Conservation (phyloP, 2,888 invertebrate genomes). For the Gymnocheta viridis region DNA sequence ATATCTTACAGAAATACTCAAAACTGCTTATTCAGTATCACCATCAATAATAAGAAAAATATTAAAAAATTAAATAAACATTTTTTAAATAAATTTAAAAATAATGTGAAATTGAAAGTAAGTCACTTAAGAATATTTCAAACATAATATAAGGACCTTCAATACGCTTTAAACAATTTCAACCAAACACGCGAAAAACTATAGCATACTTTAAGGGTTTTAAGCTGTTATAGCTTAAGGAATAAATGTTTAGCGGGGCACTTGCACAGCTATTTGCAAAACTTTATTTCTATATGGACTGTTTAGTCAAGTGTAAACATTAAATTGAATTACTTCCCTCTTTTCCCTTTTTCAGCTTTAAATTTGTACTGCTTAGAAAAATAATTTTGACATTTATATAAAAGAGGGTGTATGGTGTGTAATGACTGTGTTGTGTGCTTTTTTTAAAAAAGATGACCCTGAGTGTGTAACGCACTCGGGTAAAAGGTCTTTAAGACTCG, state of each 20-base stretch:
- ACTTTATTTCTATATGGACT: background rate
- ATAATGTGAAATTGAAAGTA: too few relatives aligned
- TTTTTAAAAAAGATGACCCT: background rate
- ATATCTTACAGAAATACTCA: too few relatives aligned
- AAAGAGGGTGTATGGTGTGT: background rate
- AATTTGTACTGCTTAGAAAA: background rate
- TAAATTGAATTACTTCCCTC: background rate
- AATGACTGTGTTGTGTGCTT: background rate
- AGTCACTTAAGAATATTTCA: too few relatives aligned
- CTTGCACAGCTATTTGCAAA: background rate
- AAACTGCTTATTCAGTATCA: too few relatives aligned
- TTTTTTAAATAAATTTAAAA: too few relatives aligned
- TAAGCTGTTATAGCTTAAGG: background rate
- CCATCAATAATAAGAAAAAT: too few relatives aligned
- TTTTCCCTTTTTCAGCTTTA: background rate
- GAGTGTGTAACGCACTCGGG: background rate
- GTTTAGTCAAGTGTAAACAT: background rate
- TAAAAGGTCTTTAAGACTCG: background rate
- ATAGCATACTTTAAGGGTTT: background rate
- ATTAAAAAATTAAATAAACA: too few relatives aligned
- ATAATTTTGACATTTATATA: background rate
- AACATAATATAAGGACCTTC: too few relatives aligned
- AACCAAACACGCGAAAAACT: background rate
- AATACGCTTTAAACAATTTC: too few relatives aligned
- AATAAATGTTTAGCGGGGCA: background rate